These are phyloP conservation scores for Agonopterix arenella DNA, from an alignment of 2,888 invertebrate genomes.

Conservation along the genomic window DNA sequence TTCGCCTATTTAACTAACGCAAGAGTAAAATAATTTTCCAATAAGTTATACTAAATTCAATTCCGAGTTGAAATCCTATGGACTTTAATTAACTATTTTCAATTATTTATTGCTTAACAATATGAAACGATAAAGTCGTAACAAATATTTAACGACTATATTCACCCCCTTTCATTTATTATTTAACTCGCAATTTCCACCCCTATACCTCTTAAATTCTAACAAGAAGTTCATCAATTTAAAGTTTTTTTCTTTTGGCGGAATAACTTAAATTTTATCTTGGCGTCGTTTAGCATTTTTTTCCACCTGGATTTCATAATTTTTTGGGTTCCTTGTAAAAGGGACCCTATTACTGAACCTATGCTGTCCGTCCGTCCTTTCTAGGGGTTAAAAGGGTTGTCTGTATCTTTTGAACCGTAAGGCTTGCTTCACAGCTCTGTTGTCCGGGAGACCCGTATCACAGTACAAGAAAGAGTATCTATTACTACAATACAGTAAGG, in stretches of 20 bases:
- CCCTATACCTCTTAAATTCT: slow-evolving; percentile 10
- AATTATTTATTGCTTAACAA: neutral
- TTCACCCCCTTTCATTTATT: neutral
- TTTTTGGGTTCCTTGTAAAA: no score
- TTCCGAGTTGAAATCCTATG: neutral
- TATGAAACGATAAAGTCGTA: slow-evolving; percentile 3
- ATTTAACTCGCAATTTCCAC: slow-evolving; percentile 2
- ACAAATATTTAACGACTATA: slow-evolving; percentile 5
- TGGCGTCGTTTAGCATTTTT: slow-evolving; percentile 21
- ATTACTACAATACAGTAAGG: no score
- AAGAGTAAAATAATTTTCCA: no score
- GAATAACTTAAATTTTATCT: slow-evolving; percentile 37
- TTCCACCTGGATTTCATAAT: slow-evolving; percentile 16
- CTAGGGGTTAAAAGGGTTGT: no score
- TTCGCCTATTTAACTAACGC: no score
- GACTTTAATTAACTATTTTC: slow-evolving; percentile 1
- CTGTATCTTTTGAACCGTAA: no score
- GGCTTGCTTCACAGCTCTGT: no score
- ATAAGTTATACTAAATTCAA: neutral
- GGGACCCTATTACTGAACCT: no score
- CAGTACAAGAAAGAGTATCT: no score
- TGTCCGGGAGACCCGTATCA: no score
- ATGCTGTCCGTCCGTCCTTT: no score
- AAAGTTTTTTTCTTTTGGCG: slow-evolving; percentile 37
- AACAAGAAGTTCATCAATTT: slow-evolving; percentile 37